Percentiles rank a stretch among this genome's conserved stretches.
Evolutionary conservation across 2,113 vertebrate species (phyloP).

Genomic region (Equus quagga): DNA sequence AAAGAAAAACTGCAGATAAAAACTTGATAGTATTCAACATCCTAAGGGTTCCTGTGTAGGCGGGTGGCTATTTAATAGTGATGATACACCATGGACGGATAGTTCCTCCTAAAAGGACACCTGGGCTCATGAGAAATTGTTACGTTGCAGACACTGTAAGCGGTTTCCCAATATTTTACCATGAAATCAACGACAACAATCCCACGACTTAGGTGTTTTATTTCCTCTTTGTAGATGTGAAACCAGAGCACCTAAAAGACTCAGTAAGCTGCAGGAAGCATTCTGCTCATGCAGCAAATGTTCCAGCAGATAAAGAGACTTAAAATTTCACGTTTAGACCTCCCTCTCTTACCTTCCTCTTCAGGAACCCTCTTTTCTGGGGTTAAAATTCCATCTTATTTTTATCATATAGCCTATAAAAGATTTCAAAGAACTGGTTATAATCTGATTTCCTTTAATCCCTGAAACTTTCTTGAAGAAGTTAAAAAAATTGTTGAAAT

Average conservation of each 20-base stretch:
- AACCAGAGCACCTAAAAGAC: neutral
- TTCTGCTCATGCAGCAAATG: neutral
- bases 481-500: neutral
- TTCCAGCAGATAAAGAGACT: neutral
- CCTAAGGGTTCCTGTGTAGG: neutral
- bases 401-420: constrained; percentile 24
- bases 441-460: constrained; percentile 6
- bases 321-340: neutral
- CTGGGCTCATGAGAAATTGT: neutral
- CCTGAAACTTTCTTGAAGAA: neutral
- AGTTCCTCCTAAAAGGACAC: neutral
- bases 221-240: neutral
- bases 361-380: neutral
- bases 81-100: neutral
- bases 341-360: neutral
- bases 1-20: neutral
- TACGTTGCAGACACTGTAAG: neutral
- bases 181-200: neutral
- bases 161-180: neutral
- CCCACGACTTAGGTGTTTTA: neutral
- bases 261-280: neutral
- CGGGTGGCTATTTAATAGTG: neutral
- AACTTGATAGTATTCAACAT: neutral
- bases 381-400: constrained; percentile 44
- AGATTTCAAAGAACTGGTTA: constrained; percentile 8